Evolutionary conservation across 1,140 invertebrate species (phyloP), one percentile per base, ranked within the genome.

Genomic region (Bicyclus anynana): DNA sequence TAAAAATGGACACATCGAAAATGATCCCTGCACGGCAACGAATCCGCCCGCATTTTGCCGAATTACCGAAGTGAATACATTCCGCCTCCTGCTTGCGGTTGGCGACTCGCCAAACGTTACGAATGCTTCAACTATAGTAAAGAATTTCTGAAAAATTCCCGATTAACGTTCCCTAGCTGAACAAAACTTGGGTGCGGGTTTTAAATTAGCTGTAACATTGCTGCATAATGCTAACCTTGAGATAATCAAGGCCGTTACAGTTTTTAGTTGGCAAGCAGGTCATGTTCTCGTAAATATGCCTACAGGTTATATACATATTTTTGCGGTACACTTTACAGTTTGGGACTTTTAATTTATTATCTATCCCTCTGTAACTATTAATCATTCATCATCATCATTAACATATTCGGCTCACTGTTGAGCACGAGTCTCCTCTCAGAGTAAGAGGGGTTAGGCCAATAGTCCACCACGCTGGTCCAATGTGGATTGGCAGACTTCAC

Each of bases 51-150:
- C 37, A 17, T 40, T n/a, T 40, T 40, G 37, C 13, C 37, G 37
- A 40, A 40, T 40, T 40, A 17, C 37, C 37, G 14, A 14, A 40
- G 37, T 40, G 37, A 40, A 40, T 14, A 40, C 37, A 40, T 17
- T 16, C 12, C 37, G 37, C 13, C 37, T 40, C 3, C 37, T 40
- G 37, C 37, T 40, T 40, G 37, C 5, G 37, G 37, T 40, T 40
- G 37, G 37, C 37, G 10, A 5, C 3, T 2, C 13, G 37, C 37
- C 37, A 40, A 17, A 40, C 16, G 16, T 40, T 17, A 40, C 37
- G 37, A 33, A 33, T 33, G 29, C 29, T 33, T 33, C 9, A 33
- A 33, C 29, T 33, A n/a, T n/a, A 6, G 29, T 33, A 33, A 40
- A 14, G 37, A 40, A 40, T 40, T 40, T 40, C 37, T 40, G 37